Evolutionary conservation across 2,888 invertebrate genomes (phyloP).

Genomic region (Noctuana brunneofusca): DNA sequence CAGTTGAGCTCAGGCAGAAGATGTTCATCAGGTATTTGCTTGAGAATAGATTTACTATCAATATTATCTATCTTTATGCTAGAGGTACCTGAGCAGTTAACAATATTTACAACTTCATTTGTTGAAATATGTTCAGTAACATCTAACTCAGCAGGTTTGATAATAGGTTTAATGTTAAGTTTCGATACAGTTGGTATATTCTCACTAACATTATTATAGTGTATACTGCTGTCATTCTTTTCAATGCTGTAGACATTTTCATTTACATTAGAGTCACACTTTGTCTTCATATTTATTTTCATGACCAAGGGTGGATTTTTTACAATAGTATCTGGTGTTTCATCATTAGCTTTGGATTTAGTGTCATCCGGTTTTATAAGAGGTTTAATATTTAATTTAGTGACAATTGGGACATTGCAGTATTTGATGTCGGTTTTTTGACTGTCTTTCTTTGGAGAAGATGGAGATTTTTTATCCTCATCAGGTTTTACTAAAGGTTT

Average conservation of each 20-base stretch:
- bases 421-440: slow-evolving; percentile 52
- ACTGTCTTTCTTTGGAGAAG: slow-evolving; percentile 69
- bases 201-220: slow-evolving; percentile 58
- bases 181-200: slow-evolving; percentile 52
- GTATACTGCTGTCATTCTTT: slow-evolving; percentile 47
- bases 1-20: slow-evolving; percentile 5
- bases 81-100: slow-evolving; percentile 10
- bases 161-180: slow-evolving; percentile 65
- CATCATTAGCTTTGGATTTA: slow-evolving; percentile 51
- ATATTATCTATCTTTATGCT: slow-evolving; percentile 5
- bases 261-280: slow-evolving; percentile 55
- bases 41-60: not conserved
- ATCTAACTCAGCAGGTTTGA: slow-evolving; percentile 43
- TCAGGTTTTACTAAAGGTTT: slow-evolving; percentile 73
- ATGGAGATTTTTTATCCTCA: slow-evolving; percentile 56
- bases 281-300: slow-evolving; percentile 75
- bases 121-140: slow-evolving; percentile 36
- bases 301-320: slow-evolving; percentile 74
- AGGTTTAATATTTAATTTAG: slow-evolving; percentile 79
- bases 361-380: slow-evolving; percentile 70
- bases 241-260: slow-evolving; percentile 47
- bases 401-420: slow-evolving; percentile 61
- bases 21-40: not conserved
- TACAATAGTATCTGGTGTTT: slow-evolving; percentile 50
- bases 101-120: slow-evolving; percentile 3